These are phyloP conservation scores for Aptenodytes patagonicus DNA, from an alignment of 2,113 vertebrate genomes.

Conservation along the genomic window DNA sequence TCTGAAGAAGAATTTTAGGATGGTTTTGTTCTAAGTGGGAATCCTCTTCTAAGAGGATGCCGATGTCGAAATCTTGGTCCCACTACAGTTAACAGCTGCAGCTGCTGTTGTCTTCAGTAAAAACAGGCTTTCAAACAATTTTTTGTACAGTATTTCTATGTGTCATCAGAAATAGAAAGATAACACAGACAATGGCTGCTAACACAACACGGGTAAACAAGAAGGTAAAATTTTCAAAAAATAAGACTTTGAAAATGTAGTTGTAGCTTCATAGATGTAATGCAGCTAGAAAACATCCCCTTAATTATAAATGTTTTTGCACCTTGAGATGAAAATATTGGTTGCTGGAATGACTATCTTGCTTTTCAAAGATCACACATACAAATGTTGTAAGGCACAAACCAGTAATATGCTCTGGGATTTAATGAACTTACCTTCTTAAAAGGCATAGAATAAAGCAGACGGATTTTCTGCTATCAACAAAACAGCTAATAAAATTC, in stretches of 20 bases:
- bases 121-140: not conserved
- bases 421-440: not conserved
- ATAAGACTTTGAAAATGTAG: not conserved
- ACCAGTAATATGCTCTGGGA: rapidly evolving
- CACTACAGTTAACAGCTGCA: not conserved
- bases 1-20: not conserved
- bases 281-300: not conserved
- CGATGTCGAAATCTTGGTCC: not conserved
- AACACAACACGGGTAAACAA: not conserved
- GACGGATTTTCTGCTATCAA: not conserved
- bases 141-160: not conserved
- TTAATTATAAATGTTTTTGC: not conserved
- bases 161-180: not conserved
- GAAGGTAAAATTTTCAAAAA: not conserved
- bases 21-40: not conserved
- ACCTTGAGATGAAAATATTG: not conserved
- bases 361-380: not conserved
- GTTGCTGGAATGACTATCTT: not conserved
- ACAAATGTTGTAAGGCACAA: not conserved
- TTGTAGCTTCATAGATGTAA: not conserved
- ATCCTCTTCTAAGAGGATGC: not conserved
- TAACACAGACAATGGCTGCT: not conserved
- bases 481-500: not conserved
- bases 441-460: not conserved
- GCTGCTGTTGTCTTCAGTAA: not conserved